Percentiles rank a stretch among this genome's conserved stretches.
phyloP scores from a whole-genome alignment of 1,140 invertebrate genomes.

The Gonatopus flavifemur region DNA sequence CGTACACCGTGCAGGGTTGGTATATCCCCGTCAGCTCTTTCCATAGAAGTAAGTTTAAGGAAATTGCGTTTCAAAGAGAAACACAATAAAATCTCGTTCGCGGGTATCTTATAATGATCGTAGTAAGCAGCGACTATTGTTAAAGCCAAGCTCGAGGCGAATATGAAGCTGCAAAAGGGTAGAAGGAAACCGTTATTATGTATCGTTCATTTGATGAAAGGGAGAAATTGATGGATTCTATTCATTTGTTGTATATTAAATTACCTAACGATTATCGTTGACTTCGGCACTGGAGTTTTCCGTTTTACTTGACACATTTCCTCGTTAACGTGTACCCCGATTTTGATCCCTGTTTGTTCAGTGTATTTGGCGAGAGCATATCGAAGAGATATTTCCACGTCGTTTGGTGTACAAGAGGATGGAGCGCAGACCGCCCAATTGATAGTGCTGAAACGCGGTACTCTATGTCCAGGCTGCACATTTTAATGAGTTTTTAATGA shows the following conservation, averaged over 20 bases:
- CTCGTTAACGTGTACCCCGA: conserved; percentile 61
- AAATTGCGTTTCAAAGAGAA: conserved; percentile 69
- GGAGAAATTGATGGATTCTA: not conserved
- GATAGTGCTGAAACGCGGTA: conserved; percentile 64
- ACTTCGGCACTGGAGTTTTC: conserved; percentile 39
- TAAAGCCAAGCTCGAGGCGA: conserved; percentile 34
- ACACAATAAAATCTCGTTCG: conserved; percentile 58
- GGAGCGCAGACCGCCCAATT: conserved; percentile 69
- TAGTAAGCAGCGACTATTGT: conserved; percentile 42
- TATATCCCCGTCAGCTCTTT: conserved; percentile 62
- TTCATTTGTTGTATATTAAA: conserved; percentile 11
- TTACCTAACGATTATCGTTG: conserved; percentile 59
- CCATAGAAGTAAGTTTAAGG: conserved; percentile 59
- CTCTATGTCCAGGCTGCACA: conserved; percentile 65
- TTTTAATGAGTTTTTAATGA: too few relatives aligned
- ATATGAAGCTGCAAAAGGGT: conserved; percentile 46
- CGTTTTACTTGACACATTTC: conserved; percentile 64
- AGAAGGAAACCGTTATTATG: too few relatives aligned
- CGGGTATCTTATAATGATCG: conserved; percentile 43
- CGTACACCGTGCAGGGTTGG: conserved; percentile 69
- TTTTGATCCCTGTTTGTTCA: conserved; percentile 54
- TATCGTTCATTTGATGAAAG: too few relatives aligned
- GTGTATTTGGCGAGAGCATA: conserved; percentile 54
- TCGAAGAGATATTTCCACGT: conserved; percentile 62
- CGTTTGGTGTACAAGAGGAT: conserved; percentile 58